These are phyloP conservation scores for Herpailurus yagouaroundi DNA, from an alignment of 2,113 vertebrate genomes.

Conservation along the genomic window DNA sequence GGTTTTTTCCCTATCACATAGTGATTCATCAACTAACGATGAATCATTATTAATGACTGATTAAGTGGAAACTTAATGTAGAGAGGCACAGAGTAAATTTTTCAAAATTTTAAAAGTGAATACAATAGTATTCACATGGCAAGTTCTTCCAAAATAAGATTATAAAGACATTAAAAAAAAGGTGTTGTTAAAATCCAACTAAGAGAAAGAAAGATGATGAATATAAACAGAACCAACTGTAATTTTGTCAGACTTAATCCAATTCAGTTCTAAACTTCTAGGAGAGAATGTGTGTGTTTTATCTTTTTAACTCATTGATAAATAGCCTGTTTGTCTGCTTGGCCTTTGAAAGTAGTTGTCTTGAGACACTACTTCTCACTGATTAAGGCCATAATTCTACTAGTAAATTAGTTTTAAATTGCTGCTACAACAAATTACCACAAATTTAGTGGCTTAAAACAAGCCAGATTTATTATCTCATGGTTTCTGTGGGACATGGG, in stretches of 20 bases:
- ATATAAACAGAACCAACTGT: not conserved
- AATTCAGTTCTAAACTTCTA: not conserved
- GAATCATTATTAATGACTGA: not conserved
- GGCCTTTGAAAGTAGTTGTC: not conserved
- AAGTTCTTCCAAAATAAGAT: not conserved
- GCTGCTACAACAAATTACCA: not conserved
- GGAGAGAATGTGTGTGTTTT: not conserved
- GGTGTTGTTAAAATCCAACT: not conserved
- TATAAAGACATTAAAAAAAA: not conserved
- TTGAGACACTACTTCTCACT: not conserved
- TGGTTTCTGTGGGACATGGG: not conserved
- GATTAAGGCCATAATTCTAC: not conserved
- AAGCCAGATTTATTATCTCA: not conserved
- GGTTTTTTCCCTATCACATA: not conserved
- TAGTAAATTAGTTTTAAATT: not conserved
- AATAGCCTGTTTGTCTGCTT: not conserved
- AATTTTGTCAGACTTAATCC: not conserved
- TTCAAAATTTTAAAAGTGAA: not conserved
- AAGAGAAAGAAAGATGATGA: not conserved
- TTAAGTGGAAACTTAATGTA: not conserved
- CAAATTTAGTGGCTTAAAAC: not conserved
- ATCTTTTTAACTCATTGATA: not conserved
- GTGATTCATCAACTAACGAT: not conserved
- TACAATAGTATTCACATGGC: not conserved
- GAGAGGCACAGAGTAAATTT: not conserved